These are phyloP conservation scores for Achatina immaculata DNA, from an alignment of 1,140 invertebrate genomes.

Conservation along the genomic window DNA sequence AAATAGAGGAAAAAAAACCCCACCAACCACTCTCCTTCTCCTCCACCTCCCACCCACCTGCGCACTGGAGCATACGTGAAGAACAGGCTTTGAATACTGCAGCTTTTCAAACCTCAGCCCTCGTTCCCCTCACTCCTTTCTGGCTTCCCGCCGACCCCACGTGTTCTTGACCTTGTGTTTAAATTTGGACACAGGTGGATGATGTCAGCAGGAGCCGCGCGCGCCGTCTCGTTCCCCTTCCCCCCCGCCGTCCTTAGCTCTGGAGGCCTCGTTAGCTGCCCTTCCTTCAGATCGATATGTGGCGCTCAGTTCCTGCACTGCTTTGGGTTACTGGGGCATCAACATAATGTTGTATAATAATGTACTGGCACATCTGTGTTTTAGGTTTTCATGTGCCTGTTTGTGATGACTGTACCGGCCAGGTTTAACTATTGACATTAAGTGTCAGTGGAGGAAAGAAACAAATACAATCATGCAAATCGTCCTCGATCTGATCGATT, in stretches of 20 bases:
- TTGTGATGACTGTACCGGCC: no score
- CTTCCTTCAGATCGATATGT: background rate
- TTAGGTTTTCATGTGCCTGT: no score
- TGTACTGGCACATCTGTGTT: background rate
- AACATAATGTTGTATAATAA: background rate
- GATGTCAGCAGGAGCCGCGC: no score
- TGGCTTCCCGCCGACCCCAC: no score
- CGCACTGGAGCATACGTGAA: background rate
- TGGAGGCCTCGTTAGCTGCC: no score
- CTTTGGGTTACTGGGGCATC: background rate
- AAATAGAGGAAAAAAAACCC: background rate
- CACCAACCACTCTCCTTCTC: background rate
- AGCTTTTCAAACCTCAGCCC: background rate
- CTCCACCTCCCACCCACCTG: background rate
- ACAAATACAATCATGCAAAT: no score
- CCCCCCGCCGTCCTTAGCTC: no score
- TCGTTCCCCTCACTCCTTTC: no score
- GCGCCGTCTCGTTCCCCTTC: background rate
- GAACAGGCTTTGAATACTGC: background rate
- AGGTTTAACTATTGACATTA: no score
- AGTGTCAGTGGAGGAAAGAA: background rate
- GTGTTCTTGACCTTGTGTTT: no score
- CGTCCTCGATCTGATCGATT: background rate
- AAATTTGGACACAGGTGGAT: no score
- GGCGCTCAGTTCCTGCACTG: background rate